Evolutionary conservation across 1,140 invertebrate genomes (phyloP).

Genomic region (Calosoma granatense): DNA sequence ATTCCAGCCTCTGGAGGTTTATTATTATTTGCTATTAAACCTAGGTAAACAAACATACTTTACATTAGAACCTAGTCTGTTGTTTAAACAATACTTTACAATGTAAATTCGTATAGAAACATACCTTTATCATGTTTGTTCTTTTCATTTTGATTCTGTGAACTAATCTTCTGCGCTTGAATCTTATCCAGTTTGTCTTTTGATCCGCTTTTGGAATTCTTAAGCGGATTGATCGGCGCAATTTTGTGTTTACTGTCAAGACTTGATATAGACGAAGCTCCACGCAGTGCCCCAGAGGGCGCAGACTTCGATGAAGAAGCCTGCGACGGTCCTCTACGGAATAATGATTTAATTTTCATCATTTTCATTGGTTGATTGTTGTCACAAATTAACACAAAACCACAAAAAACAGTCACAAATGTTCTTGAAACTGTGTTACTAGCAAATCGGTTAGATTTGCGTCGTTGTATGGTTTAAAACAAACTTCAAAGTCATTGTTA

Average conservation of each 20-base stretch:
- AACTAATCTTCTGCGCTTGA: conserved; percentile 9
- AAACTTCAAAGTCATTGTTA: no score
- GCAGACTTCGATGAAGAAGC: conserved; percentile 30
- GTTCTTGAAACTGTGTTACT: no score
- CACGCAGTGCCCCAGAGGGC: conserved; percentile 33
- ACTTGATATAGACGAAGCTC: conserved; percentile 41
- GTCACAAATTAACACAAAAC: not conserved
- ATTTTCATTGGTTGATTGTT: no score
- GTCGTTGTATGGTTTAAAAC: no score
- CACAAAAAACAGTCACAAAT: not conserved
- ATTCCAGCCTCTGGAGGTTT: conserved; percentile 19
- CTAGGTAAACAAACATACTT: not conserved
- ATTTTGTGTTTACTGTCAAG: conserved; percentile 43
- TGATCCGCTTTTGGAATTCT: conserved; percentile 33
- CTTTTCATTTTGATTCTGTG: conserved; percentile 10
- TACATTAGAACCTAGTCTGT: not conserved
- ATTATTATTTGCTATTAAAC: conserved; percentile 28
- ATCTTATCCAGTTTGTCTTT: conserved; percentile 9
- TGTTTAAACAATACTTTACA: conserved; percentile 10
- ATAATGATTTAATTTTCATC: conserved; percentile 74
- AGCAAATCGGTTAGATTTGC: no score
- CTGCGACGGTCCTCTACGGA: conserved; percentile 56
- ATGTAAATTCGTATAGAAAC: not conserved
- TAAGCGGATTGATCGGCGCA: conserved; percentile 36
- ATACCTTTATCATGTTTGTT: not conserved